These are phyloP conservation scores for Pteria penguin DNA, from an alignment of 2,888 invertebrate species.

Conservation along the genomic window DNA sequence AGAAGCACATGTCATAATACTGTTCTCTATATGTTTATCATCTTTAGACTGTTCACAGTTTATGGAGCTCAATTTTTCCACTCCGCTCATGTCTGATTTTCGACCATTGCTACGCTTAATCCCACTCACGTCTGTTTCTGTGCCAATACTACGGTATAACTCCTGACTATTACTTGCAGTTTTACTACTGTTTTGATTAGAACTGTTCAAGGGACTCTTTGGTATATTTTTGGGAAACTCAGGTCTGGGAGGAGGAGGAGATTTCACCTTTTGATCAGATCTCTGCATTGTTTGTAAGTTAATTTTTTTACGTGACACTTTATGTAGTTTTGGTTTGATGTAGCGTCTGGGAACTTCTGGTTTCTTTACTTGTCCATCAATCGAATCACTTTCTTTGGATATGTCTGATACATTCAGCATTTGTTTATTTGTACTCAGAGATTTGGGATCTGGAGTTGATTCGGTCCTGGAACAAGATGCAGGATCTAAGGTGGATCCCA, in stretches of 20 bases:
- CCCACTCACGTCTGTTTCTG: neutral
- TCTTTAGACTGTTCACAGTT: conserved; percentile 46
- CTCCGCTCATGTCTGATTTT: conserved; percentile 20
- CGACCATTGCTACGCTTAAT: neutral
- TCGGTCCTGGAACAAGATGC: neutral
- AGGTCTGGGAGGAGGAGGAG: conserved; percentile 53
- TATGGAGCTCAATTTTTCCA: neutral
- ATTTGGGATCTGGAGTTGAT: conserved; percentile 13
- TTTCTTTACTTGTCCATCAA: conserved; percentile 43
- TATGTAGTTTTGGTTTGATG: conserved; percentile 65
- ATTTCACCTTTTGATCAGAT: conserved; percentile 33
- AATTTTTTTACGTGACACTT: conserved; percentile 52
- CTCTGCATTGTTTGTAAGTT: conserved; percentile 10
- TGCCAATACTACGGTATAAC: no score
- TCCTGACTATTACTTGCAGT: neutral
- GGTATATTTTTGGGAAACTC: conserved; percentile 42
- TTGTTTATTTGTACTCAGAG: neutral
- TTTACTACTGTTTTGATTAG: neutral
- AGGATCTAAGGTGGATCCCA: neutral
- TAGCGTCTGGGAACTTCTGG: conserved; percentile 60
- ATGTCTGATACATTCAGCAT: conserved; percentile 6
- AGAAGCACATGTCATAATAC: neutral
- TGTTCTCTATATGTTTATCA: conserved; percentile 22
- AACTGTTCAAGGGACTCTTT: conserved; percentile 29
- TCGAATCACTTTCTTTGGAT: neutral